Base-by-base conservation (phyloP, 2,113 vertebrate genomes). In the Ondatra zibethicus region DNA sequence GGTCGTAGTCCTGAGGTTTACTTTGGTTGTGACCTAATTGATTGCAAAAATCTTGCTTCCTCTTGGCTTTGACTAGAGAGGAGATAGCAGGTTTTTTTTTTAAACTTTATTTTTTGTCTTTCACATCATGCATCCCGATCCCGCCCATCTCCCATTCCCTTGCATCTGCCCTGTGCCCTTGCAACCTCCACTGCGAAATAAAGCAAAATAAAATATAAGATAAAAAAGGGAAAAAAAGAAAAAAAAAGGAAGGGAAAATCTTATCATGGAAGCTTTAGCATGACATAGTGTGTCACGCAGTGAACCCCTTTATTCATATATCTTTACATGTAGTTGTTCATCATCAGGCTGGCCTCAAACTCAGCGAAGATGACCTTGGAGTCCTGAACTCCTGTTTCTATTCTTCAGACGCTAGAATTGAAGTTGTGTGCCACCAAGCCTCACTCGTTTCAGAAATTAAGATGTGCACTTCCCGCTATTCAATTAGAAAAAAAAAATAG, bases 41-140 rank as follows among this genome's bases (percentile, higher is more conserved):
- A 36, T 31, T 90, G 33, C n/a, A 96, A 66, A 89, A 75, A 14
- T 96, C 25, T 82, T 89, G 25, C 36, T 96, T 96, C 23, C 19
- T 93, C 12, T 63, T 81, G 50, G 72, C 52, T 90, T 89, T 78
- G 33, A 17, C 61, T 70, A 10, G n/a, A 87, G 36, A 95, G n/a
- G 68, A 70, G 25, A 90, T 72, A 21, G 36, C 36, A 72, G 36
- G 33, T 70, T 10, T 33, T 68, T 68, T 17, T 68, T 70, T 66
- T 31, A 31, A 31, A 31, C 12, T 66, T 63, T 66, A 66, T 31
- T 68, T 12, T 72, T 36, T 36, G 68, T 72, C 16, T 72, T 72
- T 72, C 36, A 19, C 7, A 8, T n/a, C 36, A 72, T 1, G 33
- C 3, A n/a, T n/a, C 68, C 36, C 1, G 7, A n/a, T n/a, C 36